Evolutionary conservation across 2,888 invertebrate genomes (phyloP), one percentile per base, ranked within the genome.

Genomic region (Athripsodes cinereus): DNA sequence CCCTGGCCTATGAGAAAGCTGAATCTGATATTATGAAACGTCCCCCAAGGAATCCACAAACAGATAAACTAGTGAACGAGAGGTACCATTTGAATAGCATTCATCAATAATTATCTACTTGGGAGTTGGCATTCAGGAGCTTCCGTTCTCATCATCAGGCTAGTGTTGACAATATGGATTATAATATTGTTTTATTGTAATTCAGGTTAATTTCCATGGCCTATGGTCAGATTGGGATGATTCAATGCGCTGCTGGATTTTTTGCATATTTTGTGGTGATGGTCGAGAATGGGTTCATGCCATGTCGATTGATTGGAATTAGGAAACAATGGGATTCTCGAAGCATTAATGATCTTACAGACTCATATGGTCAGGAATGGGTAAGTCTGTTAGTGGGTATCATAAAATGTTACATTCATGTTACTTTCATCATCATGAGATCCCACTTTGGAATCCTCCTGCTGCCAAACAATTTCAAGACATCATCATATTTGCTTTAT

Each of bases 1-100:
- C 90, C 67, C 81, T 91, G 78, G 90, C 90, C 72, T 91, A 90
- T 75, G 90, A 91, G 81, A 85, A 86, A 76, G 88, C 90, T 66
- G 90, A 90, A 79, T 84, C 86, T 69, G 90, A 91, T 81, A 91
- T 91, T 78, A 90, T 90, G 90, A 90, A 90, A 81, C 83, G 90
- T 71, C 85, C 85, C 69, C 90, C 90, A 70, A 82, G 90, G 80
- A 87, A 90, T 78, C 89, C 90, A 67, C 81, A 83, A 79, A 85
- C 82, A 74, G 91, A 91, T 80, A 90, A 90, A 83, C 84, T 91
- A 75, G 91, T 92, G 74, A 91, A 91, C 71, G 82, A 82, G 78
- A 84, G 86, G 83, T 84, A 75, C n/a, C n/a, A n/a, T n/a, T n/a
- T n/a, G n/a, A n/a, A n/a, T n/a, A n/a, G n/a, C n/a, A n/a, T n/a